Base-by-base conservation (phyloP, 1,140 invertebrate genomes). In the Apolygus lucorum region DNA sequence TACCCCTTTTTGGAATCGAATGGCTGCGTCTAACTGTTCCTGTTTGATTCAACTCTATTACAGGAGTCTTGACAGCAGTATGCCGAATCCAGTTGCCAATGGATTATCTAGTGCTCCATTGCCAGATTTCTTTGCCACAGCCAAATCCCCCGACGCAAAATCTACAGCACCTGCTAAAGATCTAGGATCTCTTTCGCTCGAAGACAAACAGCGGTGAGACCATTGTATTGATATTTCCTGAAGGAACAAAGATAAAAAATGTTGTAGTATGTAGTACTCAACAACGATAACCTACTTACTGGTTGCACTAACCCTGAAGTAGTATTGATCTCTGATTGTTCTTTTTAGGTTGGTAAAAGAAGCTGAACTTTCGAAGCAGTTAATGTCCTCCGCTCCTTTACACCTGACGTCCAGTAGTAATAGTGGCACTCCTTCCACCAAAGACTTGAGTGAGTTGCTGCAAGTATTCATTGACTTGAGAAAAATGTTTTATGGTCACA, bases 181-280 rank as follows among this genome's bases (percentile, higher is more conserved):
- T 21, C 28, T 21, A 25, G 29, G 29, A 28, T 66, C 29, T 11
- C 27, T 34, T 29, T 34, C 54, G 11, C 22, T 66, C 8, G 64
- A 66, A 42, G 64, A 66, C 28, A 66, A 66, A 34, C 27, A 66
- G n/a, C 1, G 64, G 64, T 66, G 1, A 1, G 28, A 2, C 2
- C 62, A 63, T 8, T 63, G 4, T 42, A 42, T 17, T 4, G 34
- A 4, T 42, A n/a, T n/a, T n/a, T n/a, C n/a, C n/a, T n/a, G n/a
- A n/a, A n/a, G n/a, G n/a, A n/a, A n/a, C n/a, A n/a, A n/a, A n/a
- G n/a, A n/a, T n/a, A n/a, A n/a, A n/a, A n/a, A n/a, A n/a, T n/a
- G n/a, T n/a, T n/a, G n/a, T n/a, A n/a, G n/a, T n/a, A n/a, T n/a
- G n/a, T n/a, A n/a, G n/a, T n/a, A n/a, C n/a, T n/a, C n/a, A n/a